phyloP scores from a whole-genome alignment of 2,888 invertebrate genomes.

The Dugesia japonica region DNA sequence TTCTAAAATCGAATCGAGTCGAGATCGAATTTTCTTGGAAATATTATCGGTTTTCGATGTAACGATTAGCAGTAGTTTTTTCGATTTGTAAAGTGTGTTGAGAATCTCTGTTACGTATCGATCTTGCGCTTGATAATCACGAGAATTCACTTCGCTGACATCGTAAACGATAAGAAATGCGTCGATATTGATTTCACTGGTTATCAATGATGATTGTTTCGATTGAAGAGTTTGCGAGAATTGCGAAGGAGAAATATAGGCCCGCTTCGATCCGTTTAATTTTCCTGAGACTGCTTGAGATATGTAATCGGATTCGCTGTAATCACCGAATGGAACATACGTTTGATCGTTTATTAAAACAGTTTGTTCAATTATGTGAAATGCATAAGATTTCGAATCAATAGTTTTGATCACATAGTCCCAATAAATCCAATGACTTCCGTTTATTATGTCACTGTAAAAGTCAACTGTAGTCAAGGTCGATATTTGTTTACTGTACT shows the following conservation, averaged over 20 bases:
- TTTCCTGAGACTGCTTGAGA: slow-evolving; percentile 1
- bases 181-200: neutral
- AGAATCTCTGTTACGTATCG: neutral
- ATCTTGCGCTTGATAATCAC: neutral
- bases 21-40: neutral
- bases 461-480: neutral
- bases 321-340: neutral
- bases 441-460: slow-evolving; percentile 1
- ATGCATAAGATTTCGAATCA: neutral
- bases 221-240: neutral
- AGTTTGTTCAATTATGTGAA: neutral
- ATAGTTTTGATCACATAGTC: neutral
- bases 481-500: neutral
- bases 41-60: neutral
- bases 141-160: neutral
- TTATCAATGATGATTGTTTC: neutral
- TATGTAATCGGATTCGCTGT: slow-evolving; percentile 3
- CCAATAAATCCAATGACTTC: neutral
- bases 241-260: neutral
- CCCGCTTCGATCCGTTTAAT: neutral
- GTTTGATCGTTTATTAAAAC: neutral
- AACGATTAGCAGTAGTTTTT: neutral
- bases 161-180: slow-evolving; percentile 20
- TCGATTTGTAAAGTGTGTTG: neutral
- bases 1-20: neutral